A percentile compares a stretch with the other conserved stretches of the same genome.
Conservation (phyloP, 2,888 invertebrate species). For the Drosophila picticornis region DNA sequence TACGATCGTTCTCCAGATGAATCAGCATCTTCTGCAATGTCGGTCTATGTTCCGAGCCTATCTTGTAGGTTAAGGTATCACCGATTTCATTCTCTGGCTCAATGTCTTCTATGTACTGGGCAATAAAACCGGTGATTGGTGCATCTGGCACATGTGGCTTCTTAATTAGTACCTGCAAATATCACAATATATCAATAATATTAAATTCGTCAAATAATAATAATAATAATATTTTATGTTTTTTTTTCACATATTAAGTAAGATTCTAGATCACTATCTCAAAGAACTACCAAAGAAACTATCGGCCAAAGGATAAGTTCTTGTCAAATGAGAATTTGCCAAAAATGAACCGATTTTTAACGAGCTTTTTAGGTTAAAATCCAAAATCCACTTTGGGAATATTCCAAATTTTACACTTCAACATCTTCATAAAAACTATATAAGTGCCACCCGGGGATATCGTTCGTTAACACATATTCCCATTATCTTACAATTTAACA, state of each 20-base stretch:
- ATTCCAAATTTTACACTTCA: neutral
- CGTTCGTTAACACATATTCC: neutral
- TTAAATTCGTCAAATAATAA: neutral
- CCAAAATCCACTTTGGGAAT: neutral
- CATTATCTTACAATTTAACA: neutral
- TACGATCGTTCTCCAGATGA: conserved; percentile 67
- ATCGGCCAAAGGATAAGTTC: neutral
- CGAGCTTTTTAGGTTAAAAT: too few species aligned
- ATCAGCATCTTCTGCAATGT: conserved; percentile 68
- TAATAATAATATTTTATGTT: neutral
- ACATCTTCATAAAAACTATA: neutral
- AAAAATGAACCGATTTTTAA: neutral
- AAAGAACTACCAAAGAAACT: neutral
- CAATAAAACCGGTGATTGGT: conserved; percentile 69
- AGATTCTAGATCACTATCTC: neutral
- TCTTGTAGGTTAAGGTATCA: conserved; percentile 69
- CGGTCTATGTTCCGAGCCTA: conserved; percentile 40
- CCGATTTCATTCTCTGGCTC: conserved; percentile 78
- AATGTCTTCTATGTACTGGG: conserved; percentile 43
- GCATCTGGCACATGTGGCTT: conserved; percentile 58
- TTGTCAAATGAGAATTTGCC: neutral
- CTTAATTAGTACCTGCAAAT: conserved; percentile 65
- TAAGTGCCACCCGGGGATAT: neutral
- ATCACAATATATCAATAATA: neutral
- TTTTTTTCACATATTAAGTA: neutral